These are phyloP conservation scores for Labrus mixtus DNA, from an alignment of 2,113 vertebrate species.

Conservation along the genomic window DNA sequence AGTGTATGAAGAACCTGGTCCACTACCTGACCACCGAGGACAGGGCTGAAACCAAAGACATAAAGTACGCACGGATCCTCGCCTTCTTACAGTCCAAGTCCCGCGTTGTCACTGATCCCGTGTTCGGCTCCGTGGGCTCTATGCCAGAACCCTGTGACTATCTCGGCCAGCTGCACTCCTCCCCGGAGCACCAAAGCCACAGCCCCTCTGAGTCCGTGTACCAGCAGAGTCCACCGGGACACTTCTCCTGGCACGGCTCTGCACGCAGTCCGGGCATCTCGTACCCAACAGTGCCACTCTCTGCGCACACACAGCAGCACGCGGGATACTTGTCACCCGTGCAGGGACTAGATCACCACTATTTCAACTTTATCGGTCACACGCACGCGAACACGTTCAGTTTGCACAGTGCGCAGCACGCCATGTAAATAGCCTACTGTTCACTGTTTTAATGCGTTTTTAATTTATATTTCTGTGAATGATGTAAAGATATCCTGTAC, in stretches of 20 bases:
- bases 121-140: slow-evolving; percentile 84
- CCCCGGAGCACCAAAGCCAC: slow-evolving; percentile 87
- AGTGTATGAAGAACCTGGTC: slow-evolving; percentile 98
- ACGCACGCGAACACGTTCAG: slow-evolving; percentile 89
- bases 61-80: slow-evolving; percentile 95
- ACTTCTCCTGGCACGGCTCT: slow-evolving; percentile 90
- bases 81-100: slow-evolving; percentile 97
- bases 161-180: slow-evolving; percentile 87
- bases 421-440: slow-evolving; percentile 82
- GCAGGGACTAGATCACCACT: slow-evolving; percentile 93
- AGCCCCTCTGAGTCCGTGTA: slow-evolving; percentile 86
- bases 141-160: slow-evolving; percentile 88
- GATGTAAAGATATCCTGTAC: slow-evolving; percentile 55
- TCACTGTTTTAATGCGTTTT: slow-evolving; percentile 28
- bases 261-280: slow-evolving; percentile 86
- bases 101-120: slow-evolving; percentile 87
- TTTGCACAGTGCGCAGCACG: slow-evolving; percentile 90
- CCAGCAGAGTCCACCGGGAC: slow-evolving; percentile 84
- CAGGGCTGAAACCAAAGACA: slow-evolving; percentile 96
- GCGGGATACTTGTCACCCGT: slow-evolving; percentile 89
- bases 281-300: slow-evolving; percentile 85
- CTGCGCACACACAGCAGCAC: slow-evolving; percentile 88
- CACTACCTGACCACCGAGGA: slow-evolving; percentile 98
- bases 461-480: slow-evolving; percentile 80
- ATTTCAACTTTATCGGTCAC: slow-evolving; percentile 93